These are phyloP conservation scores for Petromus typicus DNA, from an alignment of 2,113 vertebrate species.

Conservation along the genomic window DNA sequence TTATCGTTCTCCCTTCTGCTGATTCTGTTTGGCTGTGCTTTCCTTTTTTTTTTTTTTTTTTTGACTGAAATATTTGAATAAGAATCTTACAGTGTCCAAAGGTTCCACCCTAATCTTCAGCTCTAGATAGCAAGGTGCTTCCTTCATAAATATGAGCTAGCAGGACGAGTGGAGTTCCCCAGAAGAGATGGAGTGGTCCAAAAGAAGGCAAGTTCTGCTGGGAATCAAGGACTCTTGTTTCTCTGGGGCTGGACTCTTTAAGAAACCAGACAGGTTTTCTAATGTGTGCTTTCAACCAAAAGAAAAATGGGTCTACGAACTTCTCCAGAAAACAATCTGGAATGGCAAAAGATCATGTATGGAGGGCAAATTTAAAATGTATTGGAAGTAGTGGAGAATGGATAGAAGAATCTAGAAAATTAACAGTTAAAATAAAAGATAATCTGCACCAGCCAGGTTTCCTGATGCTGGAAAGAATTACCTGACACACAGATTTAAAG, in stretches of 20 bases:
- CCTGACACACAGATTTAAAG: neutral
- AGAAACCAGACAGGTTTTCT: conserved; percentile 8
- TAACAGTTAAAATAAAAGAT: neutral
- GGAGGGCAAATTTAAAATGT: conserved; percentile 27
- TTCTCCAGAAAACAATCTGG: neutral
- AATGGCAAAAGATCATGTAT: neutral
- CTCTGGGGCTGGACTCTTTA: neutral
- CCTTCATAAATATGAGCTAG: neutral
- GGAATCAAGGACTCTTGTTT: neutral
- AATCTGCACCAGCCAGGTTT: neutral
- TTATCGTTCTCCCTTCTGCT: neutral
- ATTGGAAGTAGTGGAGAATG: neutral
- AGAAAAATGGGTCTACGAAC: neutral
- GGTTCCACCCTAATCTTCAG: neutral
- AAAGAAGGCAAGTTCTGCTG: neutral
- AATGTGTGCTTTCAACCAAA: neutral
- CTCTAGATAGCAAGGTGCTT: neutral
- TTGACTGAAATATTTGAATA: neutral
- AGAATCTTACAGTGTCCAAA: neutral
- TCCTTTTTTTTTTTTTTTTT: neutral
- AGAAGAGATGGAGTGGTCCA: neutral
- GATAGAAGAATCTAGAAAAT: neutral
- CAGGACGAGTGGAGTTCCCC: neutral
- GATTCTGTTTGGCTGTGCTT: neutral
- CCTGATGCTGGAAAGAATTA: neutral